Evolutionary conservation across 2,888 invertebrate species (phyloP).

Genomic region (Leptarthrus brevirostris): DNA sequence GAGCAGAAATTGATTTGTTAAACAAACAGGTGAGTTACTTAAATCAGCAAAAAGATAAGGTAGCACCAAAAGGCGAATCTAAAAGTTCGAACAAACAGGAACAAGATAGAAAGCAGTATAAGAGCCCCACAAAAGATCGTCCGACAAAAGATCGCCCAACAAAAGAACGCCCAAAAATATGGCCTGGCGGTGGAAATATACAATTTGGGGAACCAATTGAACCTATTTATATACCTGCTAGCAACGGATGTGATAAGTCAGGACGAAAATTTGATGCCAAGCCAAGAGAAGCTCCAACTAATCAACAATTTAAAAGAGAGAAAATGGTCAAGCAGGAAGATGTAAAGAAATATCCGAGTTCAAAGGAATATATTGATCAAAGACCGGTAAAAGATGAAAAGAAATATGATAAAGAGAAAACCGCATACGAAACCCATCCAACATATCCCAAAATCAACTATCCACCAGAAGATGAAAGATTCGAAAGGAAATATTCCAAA

Average conservation of each 20-base stretch:
- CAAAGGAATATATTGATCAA: not conserved
- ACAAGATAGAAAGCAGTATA: slow-evolving; percentile 47
- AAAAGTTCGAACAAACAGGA: not conserved
- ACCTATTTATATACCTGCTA: slow-evolving; percentile 59
- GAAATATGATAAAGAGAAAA: slow-evolving; percentile 22
- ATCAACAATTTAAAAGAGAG: no score
- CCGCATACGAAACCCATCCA: slow-evolving; percentile 45
- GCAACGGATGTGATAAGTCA: not conserved
- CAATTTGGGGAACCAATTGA: slow-evolving; percentile 52
- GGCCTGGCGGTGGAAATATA: slow-evolving; percentile 60
- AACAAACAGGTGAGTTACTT: slow-evolving; percentile 61
- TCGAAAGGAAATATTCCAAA: slow-evolving; percentile 50
- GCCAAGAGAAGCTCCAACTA: not conserved
- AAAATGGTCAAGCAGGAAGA: not conserved
- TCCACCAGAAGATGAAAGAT: slow-evolving; percentile 9
- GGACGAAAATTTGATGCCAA: not conserved
- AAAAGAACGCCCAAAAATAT: slow-evolving; percentile 57
- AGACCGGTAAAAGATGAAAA: slow-evolving; percentile 1
- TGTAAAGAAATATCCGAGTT: no score
- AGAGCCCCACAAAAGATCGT: no score
- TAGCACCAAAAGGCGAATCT: not conserved
- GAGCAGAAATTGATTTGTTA: slow-evolving; percentile 64
- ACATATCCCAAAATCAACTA: not conserved
- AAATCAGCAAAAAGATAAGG: slow-evolving; percentile 32
- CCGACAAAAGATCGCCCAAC: not conserved